A percentile compares a stretch with the other conserved stretches of the same genome.
These are phyloP conservation scores for Pseudomugil gertrudae DNA, from an alignment of 2,797 vertebrate genomes.

Conservation along the genomic window DNA sequence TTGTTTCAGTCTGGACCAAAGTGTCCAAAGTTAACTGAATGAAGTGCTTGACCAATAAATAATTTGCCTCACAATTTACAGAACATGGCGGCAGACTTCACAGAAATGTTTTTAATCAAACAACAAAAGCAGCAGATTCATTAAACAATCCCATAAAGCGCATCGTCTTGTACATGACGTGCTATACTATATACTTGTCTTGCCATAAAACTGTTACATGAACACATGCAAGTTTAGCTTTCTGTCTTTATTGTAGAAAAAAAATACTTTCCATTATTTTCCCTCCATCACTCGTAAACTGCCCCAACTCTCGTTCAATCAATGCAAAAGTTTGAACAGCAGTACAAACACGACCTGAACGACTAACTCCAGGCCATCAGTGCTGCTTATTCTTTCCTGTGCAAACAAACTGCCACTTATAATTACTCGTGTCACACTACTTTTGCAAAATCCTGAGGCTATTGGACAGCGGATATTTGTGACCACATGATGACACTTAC, in stretches of 20 bases:
- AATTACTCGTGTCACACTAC: background rate
- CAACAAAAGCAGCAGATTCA: background rate
- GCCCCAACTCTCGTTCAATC: background rate
- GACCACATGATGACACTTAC: slow-evolving; percentile 79
- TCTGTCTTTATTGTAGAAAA: background rate
- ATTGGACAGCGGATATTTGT: background rate
- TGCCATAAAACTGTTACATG: background rate
- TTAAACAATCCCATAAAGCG: background rate
- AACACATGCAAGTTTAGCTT: background rate
- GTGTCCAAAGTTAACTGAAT: background rate
- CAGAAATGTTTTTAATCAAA: background rate
- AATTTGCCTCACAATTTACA: background rate
- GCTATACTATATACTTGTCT: too few relatives aligned
- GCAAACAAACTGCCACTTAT: background rate
- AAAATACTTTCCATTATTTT: background rate
- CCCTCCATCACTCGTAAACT: background rate
- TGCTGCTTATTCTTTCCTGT: background rate
- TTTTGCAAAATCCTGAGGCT: background rate
- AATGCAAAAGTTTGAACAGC: background rate
- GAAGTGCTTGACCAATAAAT: background rate
- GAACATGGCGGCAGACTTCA: background rate
- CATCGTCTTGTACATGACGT: too few relatives aligned
- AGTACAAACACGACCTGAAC: background rate
- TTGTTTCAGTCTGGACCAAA: background rate
- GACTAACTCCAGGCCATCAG: background rate